These are phyloP conservation scores for Lordiphosa andalusiaca DNA, from an alignment of 2,888 invertebrate genomes.

Conservation along the genomic window DNA sequence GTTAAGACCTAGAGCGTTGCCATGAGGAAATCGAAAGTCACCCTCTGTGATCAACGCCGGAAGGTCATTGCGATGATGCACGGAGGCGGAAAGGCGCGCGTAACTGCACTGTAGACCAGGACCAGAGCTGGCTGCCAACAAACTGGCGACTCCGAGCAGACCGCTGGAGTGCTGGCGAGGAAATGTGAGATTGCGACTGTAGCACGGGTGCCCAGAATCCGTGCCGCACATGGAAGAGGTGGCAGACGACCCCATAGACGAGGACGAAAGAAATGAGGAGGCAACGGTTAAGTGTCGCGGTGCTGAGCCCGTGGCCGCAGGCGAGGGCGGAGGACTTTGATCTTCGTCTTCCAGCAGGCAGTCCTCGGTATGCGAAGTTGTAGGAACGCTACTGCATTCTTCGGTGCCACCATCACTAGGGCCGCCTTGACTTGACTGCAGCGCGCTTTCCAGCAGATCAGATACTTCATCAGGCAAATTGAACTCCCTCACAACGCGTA, in stretches of 20 bases:
- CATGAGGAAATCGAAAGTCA: slow-evolving; percentile 80
- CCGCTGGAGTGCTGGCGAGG: slow-evolving; percentile 81
- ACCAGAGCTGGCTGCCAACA: slow-evolving; percentile 50
- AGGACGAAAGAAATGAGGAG: slow-evolving; percentile 78
- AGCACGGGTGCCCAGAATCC: slow-evolving; percentile 80
- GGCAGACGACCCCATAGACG: slow-evolving; percentile 61
- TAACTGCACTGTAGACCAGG: slow-evolving; percentile 70
- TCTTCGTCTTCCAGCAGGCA: slow-evolving; percentile 75
- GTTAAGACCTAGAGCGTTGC: slow-evolving; percentile 66
- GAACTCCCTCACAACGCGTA: slow-evolving; percentile 95
- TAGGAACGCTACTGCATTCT: slow-evolving; percentile 49
- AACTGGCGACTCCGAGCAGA: slow-evolving; percentile 55
- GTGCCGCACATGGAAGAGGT: slow-evolving; percentile 64
- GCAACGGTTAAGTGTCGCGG: slow-evolving; percentile 47
- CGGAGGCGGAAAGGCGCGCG: slow-evolving; percentile 75
- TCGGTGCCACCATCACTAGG: slow-evolving; percentile 43
- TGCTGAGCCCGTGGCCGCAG: slow-evolving; percentile 75
- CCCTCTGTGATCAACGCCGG: slow-evolving; percentile 86
- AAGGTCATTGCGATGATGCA: slow-evolving; percentile 82
- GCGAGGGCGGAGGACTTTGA: slow-evolving; percentile 80
- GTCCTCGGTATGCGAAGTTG: slow-evolving; percentile 73
- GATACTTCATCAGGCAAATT: slow-evolving; percentile 94
- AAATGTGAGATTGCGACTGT: slow-evolving; percentile 84
- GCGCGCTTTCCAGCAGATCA: slow-evolving; percentile 85
- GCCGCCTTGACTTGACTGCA: slow-evolving; percentile 64